These are phyloP conservation scores for Ceratitis capitata DNA, from an alignment of 1,140 invertebrate genomes.

Conservation along the genomic window DNA sequence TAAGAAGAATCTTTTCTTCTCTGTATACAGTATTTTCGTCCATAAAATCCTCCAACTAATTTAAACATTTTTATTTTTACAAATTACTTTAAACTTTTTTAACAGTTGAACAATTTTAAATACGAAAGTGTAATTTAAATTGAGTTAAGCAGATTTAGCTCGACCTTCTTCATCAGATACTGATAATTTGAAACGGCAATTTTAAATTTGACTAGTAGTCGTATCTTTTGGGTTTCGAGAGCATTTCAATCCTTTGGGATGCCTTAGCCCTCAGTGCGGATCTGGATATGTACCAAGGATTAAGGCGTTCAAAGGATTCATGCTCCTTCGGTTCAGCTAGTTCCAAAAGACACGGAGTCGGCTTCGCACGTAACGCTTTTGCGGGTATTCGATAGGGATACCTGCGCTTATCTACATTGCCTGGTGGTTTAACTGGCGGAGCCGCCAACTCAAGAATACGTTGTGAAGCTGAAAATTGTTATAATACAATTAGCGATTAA, in stretches of 20 bases:
- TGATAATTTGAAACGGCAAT: background rate
- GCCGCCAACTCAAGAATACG: constrained; percentile 4
- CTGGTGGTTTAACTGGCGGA: background rate
- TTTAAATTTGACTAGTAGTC: background rate
- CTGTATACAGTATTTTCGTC: too few species aligned
- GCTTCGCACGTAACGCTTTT: constrained; percentile 9
- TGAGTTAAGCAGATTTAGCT: background rate
- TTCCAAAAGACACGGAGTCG: background rate
- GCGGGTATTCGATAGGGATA: background rate
- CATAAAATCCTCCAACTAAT: too few species aligned
- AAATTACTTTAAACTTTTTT: background rate
- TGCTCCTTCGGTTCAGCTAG: constrained; percentile 1
- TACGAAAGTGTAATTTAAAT: background rate
- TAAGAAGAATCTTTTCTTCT: too few species aligned
- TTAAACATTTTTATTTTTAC: too few species aligned
- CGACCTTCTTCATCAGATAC: background rate
- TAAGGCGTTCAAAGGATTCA: background rate
- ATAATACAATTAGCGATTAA: background rate
- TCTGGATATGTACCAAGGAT: background rate
- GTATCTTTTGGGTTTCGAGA: constrained; percentile 11
- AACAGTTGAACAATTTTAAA: background rate
- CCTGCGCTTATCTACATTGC: background rate
- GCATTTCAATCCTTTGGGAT: background rate
- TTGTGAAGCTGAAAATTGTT: constrained; percentile 10
- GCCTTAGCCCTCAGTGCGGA: background rate